Evolutionary conservation across 2,888 invertebrate genomes (phyloP).

Genomic region (Rotaria macrura): DNA sequence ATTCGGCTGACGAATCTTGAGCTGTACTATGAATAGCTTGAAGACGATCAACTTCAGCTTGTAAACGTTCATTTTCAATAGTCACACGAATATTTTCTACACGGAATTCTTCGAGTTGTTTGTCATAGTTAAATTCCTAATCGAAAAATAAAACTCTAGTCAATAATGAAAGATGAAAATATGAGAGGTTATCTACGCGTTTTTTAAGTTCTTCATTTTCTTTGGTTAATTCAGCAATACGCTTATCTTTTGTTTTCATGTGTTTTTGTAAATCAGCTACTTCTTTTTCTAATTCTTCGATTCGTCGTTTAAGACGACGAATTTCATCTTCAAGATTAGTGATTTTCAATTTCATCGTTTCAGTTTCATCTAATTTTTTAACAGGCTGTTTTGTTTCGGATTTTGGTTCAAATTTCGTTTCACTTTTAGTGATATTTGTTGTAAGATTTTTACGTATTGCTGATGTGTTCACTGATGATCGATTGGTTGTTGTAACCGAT

Average conservation of each 20-base stretch:
- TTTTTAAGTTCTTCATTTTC: conserved; percentile 38
- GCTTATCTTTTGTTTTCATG: conserved; percentile 35
- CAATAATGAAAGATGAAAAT: not conserved
- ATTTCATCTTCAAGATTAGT: not conserved
- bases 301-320: not conserved
- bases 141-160: not conserved
- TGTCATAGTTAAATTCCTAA: not conserved
- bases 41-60: not conserved
- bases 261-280: not conserved
- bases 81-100: not conserved
- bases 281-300: conserved; percentile 21
- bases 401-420: too few relatives aligned
- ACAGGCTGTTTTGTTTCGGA: not conserved
- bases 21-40: not conserved
- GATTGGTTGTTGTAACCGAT: not conserved
- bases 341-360: not conserved
- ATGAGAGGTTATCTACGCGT: not conserved
- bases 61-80: not conserved
- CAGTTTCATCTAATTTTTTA: not conserved
- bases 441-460: not conserved
- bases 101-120: not conserved
- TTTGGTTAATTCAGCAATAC: conserved; percentile 37
- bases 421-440: not conserved
- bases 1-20: not conserved
- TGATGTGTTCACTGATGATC: not conserved